Conservation (phyloP, 2,113 vertebrate species). For the Oncorhynchus kisutch region DNA sequence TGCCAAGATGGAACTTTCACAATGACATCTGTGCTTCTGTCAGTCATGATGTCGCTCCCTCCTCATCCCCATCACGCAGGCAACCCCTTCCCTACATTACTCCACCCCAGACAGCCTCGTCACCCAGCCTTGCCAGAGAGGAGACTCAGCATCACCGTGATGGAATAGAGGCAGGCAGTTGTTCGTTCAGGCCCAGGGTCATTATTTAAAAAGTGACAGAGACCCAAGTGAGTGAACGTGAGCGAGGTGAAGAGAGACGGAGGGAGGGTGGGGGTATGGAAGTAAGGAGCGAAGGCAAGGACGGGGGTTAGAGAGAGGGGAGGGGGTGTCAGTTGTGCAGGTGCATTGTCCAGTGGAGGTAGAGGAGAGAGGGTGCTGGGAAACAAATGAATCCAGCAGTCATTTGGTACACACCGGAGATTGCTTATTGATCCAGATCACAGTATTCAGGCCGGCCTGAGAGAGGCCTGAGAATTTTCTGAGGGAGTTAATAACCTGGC, state of each 20-base stretch:
- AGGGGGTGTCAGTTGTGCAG: conserved; percentile 66
- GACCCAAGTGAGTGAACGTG: conserved; percentile 66
- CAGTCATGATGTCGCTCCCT: conserved; percentile 59
- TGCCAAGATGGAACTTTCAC: conserved; percentile 75
- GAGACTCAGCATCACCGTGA: conserved; percentile 71
- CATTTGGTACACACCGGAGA: conserved; percentile 99
- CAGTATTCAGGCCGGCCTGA: conserved; percentile 91
- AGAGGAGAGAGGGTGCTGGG: conserved; percentile 80
- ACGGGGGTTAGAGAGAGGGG: conserved; percentile 35
- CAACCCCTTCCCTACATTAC: conserved; percentile 42
- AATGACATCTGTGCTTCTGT: conserved; percentile 82
- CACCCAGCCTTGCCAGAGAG: conserved; percentile 62
- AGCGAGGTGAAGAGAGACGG: conserved; percentile 46
- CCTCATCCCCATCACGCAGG: conserved; percentile 51
- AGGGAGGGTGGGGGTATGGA: conserved; percentile 24
- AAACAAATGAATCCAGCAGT: conserved; percentile 99
- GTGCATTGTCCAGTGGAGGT: conserved; percentile 88
- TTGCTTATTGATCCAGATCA: conserved; percentile 99
- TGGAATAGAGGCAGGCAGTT: conserved; percentile 84
- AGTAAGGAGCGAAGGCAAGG: conserved; percentile 43
- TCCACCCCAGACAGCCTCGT: conserved; percentile 69
- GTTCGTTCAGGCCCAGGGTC: conserved; percentile 84
- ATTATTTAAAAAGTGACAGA: conserved; percentile 90
- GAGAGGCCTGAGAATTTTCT: conserved; percentile 98
- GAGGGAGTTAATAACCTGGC: conserved; percentile 99